Percentiles rank a stretch among this genome's conserved stretches.
These are phyloP conservation scores for Rhizoglyphus robini DNA, from an alignment of 1,140 invertebrate genomes.

Conservation along the genomic window DNA sequence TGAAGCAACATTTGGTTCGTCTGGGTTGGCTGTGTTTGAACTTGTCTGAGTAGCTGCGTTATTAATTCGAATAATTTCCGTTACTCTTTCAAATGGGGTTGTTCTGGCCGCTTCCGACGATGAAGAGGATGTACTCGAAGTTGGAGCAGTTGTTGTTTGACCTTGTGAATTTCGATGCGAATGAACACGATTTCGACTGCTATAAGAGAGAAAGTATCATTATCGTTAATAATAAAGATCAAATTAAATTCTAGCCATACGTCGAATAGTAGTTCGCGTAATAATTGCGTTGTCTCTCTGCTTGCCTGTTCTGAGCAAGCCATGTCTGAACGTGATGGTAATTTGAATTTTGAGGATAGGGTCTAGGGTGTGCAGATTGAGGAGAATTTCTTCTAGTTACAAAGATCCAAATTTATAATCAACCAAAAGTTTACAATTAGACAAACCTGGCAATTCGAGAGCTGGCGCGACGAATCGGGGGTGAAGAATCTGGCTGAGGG, in stretches of 20 bases:
- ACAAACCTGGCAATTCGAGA: not conserved
- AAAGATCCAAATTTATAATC: too few relatives aligned
- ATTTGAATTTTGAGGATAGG: not conserved
- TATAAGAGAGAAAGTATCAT: too few relatives aligned
- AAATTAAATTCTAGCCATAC: too few relatives aligned
- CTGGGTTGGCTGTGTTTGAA: not conserved
- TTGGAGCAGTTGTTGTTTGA: not conserved
- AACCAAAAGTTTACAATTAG: too few relatives aligned
- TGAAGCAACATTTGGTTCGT: not conserved
- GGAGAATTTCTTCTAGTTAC: too few relatives aligned
- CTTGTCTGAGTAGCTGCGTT: not conserved
- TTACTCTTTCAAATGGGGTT: not conserved
- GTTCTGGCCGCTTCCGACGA: not conserved
- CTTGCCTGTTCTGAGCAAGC: not conserved
- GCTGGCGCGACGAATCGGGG: not conserved
- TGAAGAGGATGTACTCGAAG: not conserved
- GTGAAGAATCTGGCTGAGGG: too few relatives aligned
- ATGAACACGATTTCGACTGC: not conserved
- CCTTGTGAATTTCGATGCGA: not conserved
- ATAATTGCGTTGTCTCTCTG: not conserved
- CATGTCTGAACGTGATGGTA: not conserved
- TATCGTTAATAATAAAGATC: too few relatives aligned
- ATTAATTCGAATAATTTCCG: not conserved
- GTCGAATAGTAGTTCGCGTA: not conserved
- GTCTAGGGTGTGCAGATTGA: too few relatives aligned